Conservation (phyloP, 2,797 vertebrate genomes). For the Lophius americanus region DNA sequence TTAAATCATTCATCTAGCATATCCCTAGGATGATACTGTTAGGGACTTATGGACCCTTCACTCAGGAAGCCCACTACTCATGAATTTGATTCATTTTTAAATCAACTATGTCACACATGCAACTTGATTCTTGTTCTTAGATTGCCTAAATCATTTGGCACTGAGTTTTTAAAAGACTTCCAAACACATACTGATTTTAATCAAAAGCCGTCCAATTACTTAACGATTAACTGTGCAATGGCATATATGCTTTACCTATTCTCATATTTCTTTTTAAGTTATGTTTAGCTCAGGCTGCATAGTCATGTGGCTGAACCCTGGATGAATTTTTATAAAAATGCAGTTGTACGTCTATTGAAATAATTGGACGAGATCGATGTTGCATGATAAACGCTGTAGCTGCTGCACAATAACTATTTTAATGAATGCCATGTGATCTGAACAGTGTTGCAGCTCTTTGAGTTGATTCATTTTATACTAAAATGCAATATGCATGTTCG, state of each 20-base stretch:
- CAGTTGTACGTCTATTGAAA: conserved; percentile 62
- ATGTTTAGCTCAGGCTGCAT: conserved; percentile 29
- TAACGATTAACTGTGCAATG: conserved; percentile 59
- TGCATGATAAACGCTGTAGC: conserved; percentile 75
- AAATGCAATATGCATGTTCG: conserved; percentile 81
- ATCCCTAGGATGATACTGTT: conserved; percentile 59
- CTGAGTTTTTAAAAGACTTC: conserved; percentile 33
- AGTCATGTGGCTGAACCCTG: conserved; percentile 28
- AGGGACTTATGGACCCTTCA: conserved; percentile 58
- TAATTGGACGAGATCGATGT: conserved; percentile 56
- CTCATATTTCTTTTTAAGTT: conserved; percentile 27
- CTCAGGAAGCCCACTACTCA: conserved; percentile 76
- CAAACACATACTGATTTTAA: conserved; percentile 47
- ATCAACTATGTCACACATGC: conserved; percentile 30
- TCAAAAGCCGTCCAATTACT: conserved; percentile 69
- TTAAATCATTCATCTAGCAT: conserved; percentile 47
- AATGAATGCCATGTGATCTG: conserved; percentile 73
- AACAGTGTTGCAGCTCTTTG: conserved; percentile 72
- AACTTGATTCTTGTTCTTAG: conserved; percentile 50
- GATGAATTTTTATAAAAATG: conserved; percentile 50
- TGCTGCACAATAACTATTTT: conserved; percentile 64
- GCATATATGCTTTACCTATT: conserved; percentile 61
- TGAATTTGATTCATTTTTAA: conserved; percentile 52
- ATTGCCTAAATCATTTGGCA: conserved; percentile 42
- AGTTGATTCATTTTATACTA: conserved; percentile 68